Evolutionary conservation across 1,140 invertebrate genomes (phyloP), one percentile per base, ranked within the genome.

Genomic region (Copidosoma floridanum): DNA sequence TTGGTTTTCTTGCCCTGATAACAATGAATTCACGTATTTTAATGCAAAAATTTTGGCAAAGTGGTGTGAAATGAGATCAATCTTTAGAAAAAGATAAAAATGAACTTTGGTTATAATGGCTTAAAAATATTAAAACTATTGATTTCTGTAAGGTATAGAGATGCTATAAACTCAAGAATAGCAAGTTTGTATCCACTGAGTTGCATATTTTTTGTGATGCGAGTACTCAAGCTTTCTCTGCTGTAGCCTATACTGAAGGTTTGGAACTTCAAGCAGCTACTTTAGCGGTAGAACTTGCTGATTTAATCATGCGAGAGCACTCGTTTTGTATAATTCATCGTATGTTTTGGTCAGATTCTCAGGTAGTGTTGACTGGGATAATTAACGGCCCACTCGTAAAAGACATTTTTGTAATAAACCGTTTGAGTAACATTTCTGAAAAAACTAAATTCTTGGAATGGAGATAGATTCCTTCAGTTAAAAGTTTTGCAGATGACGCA

Each of bases 151-250:
- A 10, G 18, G 43, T 54, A 10, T 38, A 37, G 11, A 21, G 51
- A 11, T 54, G 38, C 29, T 54, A 54, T 27, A 3, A 18, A 26
- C 1, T 27, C 8, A 3, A 26, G 11, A 14, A n/a, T 0, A 10
- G 43, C 16, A 6, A 7, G 3, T 27, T 54, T n/a, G 26, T 18
- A 41, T 52, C 20, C 21, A 38, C 24, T 12, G 2, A 52, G 10
- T 52, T 38, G 18, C 50, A 52, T 38, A 14, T 52, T 23, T 52
- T 52, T 52, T 52, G 35, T 24, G 50, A 38, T 23, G 29, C 50
- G 12, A 52, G 32, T 23, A 14, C n/a, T 14, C 23, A 38, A n/a
- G 50, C 50, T 10, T 52, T 38, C n/a, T 37, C 51, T 5, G 51
- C 51, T 2, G 24, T 52, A 11, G 32, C 3, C 24, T 54, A 41